Evolutionary conservation across 2,888 invertebrate species (phyloP).

Genomic region (Caenorhabditis sp.): DNA sequence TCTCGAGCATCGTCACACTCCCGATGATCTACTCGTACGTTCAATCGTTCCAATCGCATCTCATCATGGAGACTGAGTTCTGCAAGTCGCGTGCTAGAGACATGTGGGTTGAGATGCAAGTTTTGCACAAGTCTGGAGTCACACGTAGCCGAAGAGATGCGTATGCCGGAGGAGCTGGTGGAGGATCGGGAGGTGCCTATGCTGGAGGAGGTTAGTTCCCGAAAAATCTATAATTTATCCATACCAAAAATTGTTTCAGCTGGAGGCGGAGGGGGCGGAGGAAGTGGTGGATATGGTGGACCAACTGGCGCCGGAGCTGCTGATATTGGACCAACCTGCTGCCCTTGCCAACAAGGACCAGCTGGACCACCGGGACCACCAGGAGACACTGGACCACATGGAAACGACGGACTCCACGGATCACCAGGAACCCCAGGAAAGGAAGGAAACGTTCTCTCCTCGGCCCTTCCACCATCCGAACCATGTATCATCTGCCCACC

Average conservation of each 20-base stretch:
- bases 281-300: slow-evolving; percentile 48
- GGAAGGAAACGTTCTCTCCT: slow-evolving; percentile 53
- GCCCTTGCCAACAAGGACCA: slow-evolving; percentile 62
- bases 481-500: slow-evolving; percentile 67
- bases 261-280: slow-evolving; percentile 55
- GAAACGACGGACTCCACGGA: slow-evolving; percentile 63
- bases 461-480: slow-evolving; percentile 56
- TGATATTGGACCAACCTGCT: slow-evolving; percentile 57
- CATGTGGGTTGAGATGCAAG: slow-evolving; percentile 71
- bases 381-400: slow-evolving; percentile 47
- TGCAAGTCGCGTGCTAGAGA: slow-evolving; percentile 69
- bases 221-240: too few relatives aligned
- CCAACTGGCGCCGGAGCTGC: slow-evolving; percentile 43
- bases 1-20: slow-evolving; percentile 65
- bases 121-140: slow-evolving; percentile 62
- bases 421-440: slow-evolving; percentile 62
- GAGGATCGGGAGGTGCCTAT: slow-evolving; percentile 36
- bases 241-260: too few relatives aligned
- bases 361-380: slow-evolving; percentile 61
- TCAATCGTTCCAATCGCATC: slow-evolving; percentile 69
- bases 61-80: slow-evolving; percentile 70
- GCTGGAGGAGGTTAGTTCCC: slow-evolving; percentile 23
- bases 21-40: slow-evolving; percentile 71
- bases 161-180: slow-evolving; percentile 52
- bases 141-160: slow-evolving; percentile 44